Conservation (phyloP, 2,888 invertebrate species). For the Chymomyza amoena region DNA sequence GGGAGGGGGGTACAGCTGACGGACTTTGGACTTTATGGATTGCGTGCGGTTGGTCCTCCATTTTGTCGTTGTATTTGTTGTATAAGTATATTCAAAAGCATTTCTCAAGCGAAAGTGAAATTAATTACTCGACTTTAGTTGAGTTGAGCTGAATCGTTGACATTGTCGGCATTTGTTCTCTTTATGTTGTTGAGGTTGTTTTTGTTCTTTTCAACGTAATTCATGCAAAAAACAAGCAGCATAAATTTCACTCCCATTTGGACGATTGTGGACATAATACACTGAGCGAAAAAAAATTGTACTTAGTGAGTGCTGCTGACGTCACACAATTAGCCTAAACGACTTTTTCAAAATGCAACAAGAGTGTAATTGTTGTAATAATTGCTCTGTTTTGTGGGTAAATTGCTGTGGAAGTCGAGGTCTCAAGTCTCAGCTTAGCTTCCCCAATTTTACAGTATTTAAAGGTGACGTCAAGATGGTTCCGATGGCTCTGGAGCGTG, state of each 20-base stretch:
- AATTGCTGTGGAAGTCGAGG: too few relatives aligned
- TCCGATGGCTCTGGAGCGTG: too few relatives aligned
- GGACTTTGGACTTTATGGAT: constrained; percentile 32
- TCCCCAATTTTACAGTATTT: too few relatives aligned
- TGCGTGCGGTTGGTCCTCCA: constrained; percentile 51
- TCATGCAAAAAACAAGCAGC: constrained; percentile 51
- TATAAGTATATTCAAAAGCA: constrained; percentile 61
- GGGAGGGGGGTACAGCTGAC: not conserved
- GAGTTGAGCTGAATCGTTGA: constrained; percentile 34
- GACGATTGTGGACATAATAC: not conserved
- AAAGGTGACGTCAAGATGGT: too few relatives aligned
- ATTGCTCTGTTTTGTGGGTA: too few relatives aligned
- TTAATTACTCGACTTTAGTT: constrained; percentile 62
- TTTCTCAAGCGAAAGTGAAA: constrained; percentile 69
- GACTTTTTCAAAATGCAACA: too few relatives aligned
- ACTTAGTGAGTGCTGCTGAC: too few relatives aligned
- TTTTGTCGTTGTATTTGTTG: not conserved
- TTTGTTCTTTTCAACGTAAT: constrained; percentile 40
- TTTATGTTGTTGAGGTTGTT: constrained; percentile 11
- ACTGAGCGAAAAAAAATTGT: not conserved
- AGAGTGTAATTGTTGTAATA: too few relatives aligned
- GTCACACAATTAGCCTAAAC: too few relatives aligned
- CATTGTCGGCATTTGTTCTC: constrained; percentile 18
- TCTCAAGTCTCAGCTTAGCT: too few relatives aligned
- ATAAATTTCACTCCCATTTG: not conserved